Conservation (phyloP, 2,888 invertebrate genomes). For the Stenichneumon culpator region DNA sequence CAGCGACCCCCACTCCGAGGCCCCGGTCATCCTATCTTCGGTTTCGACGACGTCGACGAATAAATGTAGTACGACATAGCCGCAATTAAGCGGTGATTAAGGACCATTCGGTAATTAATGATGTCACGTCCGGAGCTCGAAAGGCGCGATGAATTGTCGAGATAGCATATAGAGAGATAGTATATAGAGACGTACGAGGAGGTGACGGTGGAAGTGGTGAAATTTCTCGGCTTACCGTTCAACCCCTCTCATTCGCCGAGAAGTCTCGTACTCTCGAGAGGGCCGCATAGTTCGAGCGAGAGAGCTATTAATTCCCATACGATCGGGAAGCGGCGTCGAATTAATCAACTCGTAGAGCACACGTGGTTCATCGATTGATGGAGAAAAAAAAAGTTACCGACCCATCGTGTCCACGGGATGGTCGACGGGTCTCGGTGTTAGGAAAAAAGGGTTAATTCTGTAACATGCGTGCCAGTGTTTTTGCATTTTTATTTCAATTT, state of each 20-base stretch:
- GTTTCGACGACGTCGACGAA: slow-evolving; percentile 23
- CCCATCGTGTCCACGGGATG: background rate
- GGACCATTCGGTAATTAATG: slow-evolving; percentile 51
- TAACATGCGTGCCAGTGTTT: background rate
- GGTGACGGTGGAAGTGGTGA: slow-evolving; percentile 10
- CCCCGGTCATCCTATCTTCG: background rate
- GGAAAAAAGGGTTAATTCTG: slow-evolving; percentile 11
- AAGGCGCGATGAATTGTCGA: slow-evolving; percentile 37
- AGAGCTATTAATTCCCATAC: slow-evolving; percentile 35
- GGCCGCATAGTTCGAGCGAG: slow-evolving; percentile 33
- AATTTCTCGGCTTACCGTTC: slow-evolving; percentile 37
- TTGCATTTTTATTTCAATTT: no score
- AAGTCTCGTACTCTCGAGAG: background rate
- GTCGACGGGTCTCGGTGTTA: background rate
- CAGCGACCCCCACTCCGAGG: background rate
- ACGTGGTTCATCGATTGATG: background rate
- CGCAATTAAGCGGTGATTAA: slow-evolving; percentile 50
- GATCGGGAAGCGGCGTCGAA: slow-evolving; percentile 29
- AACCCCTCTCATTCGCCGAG: slow-evolving; percentile 2
- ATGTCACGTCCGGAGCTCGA: slow-evolving; percentile 34
- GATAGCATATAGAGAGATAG: slow-evolving; percentile 43
- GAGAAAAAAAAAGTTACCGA: background rate
- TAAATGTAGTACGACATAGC: slow-evolving; percentile 26
- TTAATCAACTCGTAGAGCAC: slow-evolving; percentile 9
- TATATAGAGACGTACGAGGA: background rate